phyloP scores from a whole-genome alignment of 2,888 invertebrate genomes.

The Plebejus melissa region DNA sequence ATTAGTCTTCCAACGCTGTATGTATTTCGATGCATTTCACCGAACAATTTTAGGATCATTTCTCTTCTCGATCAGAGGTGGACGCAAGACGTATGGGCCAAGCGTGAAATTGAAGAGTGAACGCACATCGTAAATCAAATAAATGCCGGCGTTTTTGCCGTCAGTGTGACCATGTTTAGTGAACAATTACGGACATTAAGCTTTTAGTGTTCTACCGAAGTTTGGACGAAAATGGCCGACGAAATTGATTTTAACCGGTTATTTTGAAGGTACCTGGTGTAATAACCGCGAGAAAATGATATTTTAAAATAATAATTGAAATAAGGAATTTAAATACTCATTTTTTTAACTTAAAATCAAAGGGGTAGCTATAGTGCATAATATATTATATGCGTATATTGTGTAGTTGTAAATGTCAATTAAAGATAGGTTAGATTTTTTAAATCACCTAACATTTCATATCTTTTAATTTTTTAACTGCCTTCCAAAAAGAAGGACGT shows the following conservation, averaged over 20 bases:
- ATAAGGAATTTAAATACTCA: neutral
- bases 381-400: no score
- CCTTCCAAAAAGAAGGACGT: neutral
- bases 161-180: slow-evolving; percentile 42
- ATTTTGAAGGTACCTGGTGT: neutral
- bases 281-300: neutral
- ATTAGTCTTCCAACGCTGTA: no score
- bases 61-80: slow-evolving; percentile 32
- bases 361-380: no score
- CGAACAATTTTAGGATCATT: neutral
- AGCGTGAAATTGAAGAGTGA: slow-evolving; percentile 53
- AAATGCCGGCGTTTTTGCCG: slow-evolving; percentile 51
- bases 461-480: no score
- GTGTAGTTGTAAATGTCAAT: no score
- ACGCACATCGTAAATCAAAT: slow-evolving; percentile 54
- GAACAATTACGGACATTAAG: slow-evolving; percentile 13
- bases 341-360: no score
- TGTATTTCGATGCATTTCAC: neutral
- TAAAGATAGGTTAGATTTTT: no score
- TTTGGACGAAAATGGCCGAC: neutral
- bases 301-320: neutral
- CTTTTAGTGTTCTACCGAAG: slow-evolving; percentile 8
- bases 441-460: no score
- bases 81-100: slow-evolving; percentile 40
- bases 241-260: neutral